Percentiles rank a stretch among this genome's conserved stretches.
phyloP scores from a whole-genome alignment of 2,113 vertebrate species.

The Butorides virescens region DNA sequence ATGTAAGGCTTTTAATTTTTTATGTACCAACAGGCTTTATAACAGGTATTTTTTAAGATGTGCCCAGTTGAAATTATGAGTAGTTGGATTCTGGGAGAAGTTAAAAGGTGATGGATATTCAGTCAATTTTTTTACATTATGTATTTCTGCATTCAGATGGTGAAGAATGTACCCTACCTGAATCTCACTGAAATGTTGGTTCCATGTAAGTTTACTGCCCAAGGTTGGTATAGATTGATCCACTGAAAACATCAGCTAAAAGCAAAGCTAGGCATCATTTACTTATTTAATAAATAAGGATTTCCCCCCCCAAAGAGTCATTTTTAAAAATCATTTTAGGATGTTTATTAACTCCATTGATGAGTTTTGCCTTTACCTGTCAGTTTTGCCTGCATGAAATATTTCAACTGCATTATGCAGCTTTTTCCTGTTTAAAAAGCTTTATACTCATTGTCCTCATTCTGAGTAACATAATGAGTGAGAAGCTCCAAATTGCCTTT shows the following conservation, averaged over 20 bases:
- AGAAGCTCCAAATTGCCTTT: background rate
- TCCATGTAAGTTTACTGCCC: background rate
- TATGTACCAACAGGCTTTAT: background rate
- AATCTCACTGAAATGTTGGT: background rate
- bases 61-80: background rate
- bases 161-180: background rate
- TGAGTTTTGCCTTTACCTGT: constrained; percentile 13
- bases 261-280: background rate
- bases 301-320: background rate
- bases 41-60: background rate
- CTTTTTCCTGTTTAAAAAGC: background rate
- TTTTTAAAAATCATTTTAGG: background rate
- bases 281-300: background rate
- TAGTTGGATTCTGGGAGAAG: background rate
- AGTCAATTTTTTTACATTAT: background rate
- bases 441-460: background rate
- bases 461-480: background rate
- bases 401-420: background rate
- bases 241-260: background rate
- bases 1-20: background rate
- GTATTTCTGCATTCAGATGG: background rate
- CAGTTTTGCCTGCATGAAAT: constrained; percentile 28
- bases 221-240: background rate
- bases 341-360: background rate
- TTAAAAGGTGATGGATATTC: background rate